Percentiles rank a stretch among this genome's conserved stretches.
phyloP scores from a whole-genome alignment of 2,113 vertebrate genomes.

The Edolisoma coerulescens region DNA sequence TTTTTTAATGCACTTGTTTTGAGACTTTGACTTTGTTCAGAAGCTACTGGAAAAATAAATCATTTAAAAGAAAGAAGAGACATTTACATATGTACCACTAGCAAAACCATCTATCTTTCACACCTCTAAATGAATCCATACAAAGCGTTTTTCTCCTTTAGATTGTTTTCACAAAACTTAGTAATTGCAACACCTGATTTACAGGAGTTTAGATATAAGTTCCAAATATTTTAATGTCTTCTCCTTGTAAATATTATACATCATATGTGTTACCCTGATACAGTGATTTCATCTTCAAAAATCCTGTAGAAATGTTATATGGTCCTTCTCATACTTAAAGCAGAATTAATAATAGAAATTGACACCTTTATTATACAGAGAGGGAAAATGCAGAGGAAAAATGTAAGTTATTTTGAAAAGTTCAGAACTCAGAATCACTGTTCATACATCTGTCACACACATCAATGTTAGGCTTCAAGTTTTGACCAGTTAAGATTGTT shows the following conservation, averaged over 20 bases:
- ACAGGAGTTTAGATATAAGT: background rate
- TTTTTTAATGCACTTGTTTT: background rate
- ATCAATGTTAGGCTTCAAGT: background rate
- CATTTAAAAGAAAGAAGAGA: background rate
- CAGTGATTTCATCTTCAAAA: background rate
- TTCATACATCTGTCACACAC: background rate
- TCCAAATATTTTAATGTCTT: background rate
- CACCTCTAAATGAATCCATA: background rate
- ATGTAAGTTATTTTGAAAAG: background rate
- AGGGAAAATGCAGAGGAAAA: background rate
- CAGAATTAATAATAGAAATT: background rate
- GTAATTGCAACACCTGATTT: background rate
- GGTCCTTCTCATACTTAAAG: background rate
- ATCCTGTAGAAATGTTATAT: background rate
- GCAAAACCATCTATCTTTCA: background rate
- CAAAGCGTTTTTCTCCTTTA: background rate
- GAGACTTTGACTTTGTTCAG: background rate
- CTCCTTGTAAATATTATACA: background rate
- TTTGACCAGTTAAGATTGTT: background rate
- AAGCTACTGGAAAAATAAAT: constrained; percentile 16
- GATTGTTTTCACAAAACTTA: background rate
- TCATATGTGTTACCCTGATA: background rate
- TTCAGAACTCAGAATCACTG: background rate
- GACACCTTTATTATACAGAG: background rate
- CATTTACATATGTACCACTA: background rate